A percentile compares a stretch with the other conserved stretches of the same genome.
Conservation (phyloP, 2,888 invertebrate species). For the Crepidodera aurea region DNA sequence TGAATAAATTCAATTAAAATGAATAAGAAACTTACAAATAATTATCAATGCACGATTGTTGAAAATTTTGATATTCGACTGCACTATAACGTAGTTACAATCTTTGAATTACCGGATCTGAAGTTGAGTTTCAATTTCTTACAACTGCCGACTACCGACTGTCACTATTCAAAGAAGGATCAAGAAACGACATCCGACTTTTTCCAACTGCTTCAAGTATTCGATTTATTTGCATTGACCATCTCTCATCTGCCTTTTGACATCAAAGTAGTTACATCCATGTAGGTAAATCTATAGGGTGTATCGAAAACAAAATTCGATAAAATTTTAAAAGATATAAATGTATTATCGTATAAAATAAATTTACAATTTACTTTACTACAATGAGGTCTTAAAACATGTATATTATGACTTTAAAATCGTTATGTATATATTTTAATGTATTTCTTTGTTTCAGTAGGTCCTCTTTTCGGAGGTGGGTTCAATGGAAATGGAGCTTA, state of each 20-base stretch:
- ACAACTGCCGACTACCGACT: slow-evolving; percentile 48
- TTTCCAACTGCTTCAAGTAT: slow-evolving; percentile 36
- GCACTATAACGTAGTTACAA: slow-evolving; percentile 3
- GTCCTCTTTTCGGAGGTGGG: slow-evolving; percentile 59
- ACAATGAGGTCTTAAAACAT: too few species aligned
- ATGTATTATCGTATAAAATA: too few species aligned
- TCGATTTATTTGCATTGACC: slow-evolving; percentile 42
- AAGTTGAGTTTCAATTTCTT: slow-evolving; percentile 28
- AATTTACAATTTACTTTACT: too few species aligned
- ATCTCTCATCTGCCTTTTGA: slow-evolving; percentile 43
- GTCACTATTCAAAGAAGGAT: slow-evolving; percentile 39
- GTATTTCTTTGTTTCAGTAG: slow-evolving; percentile 59
- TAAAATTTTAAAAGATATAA: too few species aligned
- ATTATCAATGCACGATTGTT: too few species aligned
- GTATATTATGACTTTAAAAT: too few species aligned
- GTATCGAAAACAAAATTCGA: background rate
- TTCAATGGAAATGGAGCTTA: slow-evolving; percentile 58
- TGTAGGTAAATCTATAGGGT: slow-evolving; percentile 9
- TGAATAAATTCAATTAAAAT: too few species aligned
- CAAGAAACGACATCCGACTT: slow-evolving; percentile 34
- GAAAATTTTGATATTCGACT: slow-evolving; percentile 10
- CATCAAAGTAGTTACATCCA: slow-evolving; percentile 39
- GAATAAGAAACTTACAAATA: too few species aligned
- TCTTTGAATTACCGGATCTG: slow-evolving; percentile 32
- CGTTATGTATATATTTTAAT: too few species aligned